Evolutionary conservation across 2,888 invertebrate species (phyloP).

Genomic region (Ophioninae sp.): DNA sequence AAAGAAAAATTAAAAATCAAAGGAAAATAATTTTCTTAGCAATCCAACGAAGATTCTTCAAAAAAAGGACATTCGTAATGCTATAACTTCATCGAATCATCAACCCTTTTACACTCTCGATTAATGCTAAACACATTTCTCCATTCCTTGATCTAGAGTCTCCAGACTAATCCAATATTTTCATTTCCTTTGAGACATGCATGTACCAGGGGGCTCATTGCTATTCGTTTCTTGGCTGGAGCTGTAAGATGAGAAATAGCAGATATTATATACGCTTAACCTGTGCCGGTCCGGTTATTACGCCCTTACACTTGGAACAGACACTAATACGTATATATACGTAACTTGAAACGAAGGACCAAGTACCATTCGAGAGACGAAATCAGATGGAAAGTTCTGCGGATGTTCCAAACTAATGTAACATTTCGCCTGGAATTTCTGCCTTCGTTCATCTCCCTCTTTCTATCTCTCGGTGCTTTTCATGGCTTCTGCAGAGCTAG

Average conservation of each 20-base stretch:
- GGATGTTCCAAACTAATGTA: constrained; percentile 42
- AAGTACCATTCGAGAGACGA: constrained; percentile 44
- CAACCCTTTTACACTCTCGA: constrained; percentile 28
- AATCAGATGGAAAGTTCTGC: constrained; percentile 58
- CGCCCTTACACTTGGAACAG: background rate
- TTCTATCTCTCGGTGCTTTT: constrained; percentile 26
- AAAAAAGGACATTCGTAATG: background rate
- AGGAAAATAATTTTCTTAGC: too few species aligned
- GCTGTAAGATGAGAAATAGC: constrained; percentile 42
- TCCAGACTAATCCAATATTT: background rate
- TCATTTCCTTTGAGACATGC: constrained; percentile 45
- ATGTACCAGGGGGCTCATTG: constrained; percentile 13
- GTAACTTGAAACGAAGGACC: constrained; percentile 3
- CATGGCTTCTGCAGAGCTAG: constrained; percentile 28
- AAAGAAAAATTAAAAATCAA: too few species aligned
- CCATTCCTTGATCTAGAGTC: background rate
- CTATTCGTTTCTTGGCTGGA: constrained; percentile 29
- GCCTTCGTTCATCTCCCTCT: constrained; percentile 15
- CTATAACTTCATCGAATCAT: constrained; percentile 20
- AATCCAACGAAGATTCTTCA: background rate
- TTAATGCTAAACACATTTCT: background rate
- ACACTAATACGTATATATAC: constrained; percentile 21
- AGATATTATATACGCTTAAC: constrained; percentile 32
- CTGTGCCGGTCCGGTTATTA: constrained; percentile 17
- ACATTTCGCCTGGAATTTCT: constrained; percentile 46